Conservation (phyloP, 2,888 invertebrate species). For the Catotricha subobsoleta region DNA sequence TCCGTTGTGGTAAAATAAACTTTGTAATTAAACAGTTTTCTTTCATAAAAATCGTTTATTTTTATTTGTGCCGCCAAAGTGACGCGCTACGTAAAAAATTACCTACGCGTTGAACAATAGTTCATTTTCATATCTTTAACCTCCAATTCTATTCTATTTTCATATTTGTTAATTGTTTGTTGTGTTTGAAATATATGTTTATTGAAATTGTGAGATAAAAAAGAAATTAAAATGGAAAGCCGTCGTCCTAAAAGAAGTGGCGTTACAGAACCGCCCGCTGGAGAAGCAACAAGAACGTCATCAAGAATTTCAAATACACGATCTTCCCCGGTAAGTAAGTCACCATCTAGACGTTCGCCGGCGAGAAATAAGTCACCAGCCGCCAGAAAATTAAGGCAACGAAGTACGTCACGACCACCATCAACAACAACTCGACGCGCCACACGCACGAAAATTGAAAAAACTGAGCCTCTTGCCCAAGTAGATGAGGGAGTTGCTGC, state of each 20-base stretch:
- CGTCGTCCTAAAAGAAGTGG: slow-evolving; percentile 1
- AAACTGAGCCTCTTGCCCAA: neutral
- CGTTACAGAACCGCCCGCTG: neutral
- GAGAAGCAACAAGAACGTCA: neutral
- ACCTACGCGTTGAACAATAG: too few relatives aligned
- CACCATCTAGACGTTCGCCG: slow-evolving; percentile 5
- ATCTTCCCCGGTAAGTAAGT: slow-evolving; percentile 3
- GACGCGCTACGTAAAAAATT: too few relatives aligned
- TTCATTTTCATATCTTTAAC: too few relatives aligned
- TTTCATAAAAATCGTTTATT: too few relatives aligned
- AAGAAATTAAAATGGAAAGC: neutral
- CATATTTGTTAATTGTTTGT: neutral
- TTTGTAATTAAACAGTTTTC: too few relatives aligned
- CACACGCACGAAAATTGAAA: slow-evolving; percentile 16
- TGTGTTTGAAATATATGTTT: neutral
- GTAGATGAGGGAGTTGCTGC: neutral
- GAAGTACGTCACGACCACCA: slow-evolving; percentile 28
- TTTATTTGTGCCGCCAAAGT: too few relatives aligned
- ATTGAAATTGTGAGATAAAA: neutral
- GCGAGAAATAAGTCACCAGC: slow-evolving; percentile 23
- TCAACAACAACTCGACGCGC: slow-evolving; percentile 19
- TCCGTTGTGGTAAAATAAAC: too few relatives aligned
- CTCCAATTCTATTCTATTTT: too few relatives aligned
- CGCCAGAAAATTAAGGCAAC: slow-evolving; percentile 31
- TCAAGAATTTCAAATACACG: too few relatives aligned